Base-by-base conservation (phyloP, 2,888 invertebrate species). In the Drosophila kambysellisi region DNA sequence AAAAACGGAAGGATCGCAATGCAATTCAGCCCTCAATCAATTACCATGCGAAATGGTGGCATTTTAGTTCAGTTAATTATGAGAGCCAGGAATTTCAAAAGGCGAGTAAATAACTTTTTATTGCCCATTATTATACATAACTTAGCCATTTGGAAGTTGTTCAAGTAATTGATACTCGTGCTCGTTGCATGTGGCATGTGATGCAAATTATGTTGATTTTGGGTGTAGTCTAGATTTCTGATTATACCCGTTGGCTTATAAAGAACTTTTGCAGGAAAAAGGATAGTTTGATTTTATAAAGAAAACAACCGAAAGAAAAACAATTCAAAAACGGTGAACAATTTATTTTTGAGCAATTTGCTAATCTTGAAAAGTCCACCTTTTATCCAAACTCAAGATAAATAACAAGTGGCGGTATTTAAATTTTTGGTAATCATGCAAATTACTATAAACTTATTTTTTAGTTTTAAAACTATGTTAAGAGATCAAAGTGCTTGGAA, bases 1-100 rank as follows among this genome's bases (percentile, higher is more conserved):
- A 62, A 74, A 65, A 70, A 60, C 35, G 33, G 41, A 48, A 64
- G 54, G 58, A 57, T 51, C 35, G 51, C n/a, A 53, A 46, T 48
- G 62, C 74, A 78, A 64, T 79, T 68, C 9, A 50, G 54, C 54
- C 64, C 35, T 20, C 50, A 73, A 64, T 61, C 77, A 58, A 70
- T 79, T 65, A 61, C 60, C 39, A 71, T 59, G 48, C 61, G 30
- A 51, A 65, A 59, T 52, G 25, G 67, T 39, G 30, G 30, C 54
- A 11, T 17, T 12, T 68, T 60, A 39, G 51, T 73, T 39, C 25
- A 33, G 52, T 65, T 79, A 54, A 79, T 79, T 79, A 69, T 76
- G 53, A 48, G 41, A 43, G 15, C 8, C 33, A 74, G 33, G 54
- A 59, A 39, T 67, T 56, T 53, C 54, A 56, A 72, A 59, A 32